Evolutionary conservation across 2,888 invertebrate genomes (phyloP).

Genomic region (Cheilosia soror): DNA sequence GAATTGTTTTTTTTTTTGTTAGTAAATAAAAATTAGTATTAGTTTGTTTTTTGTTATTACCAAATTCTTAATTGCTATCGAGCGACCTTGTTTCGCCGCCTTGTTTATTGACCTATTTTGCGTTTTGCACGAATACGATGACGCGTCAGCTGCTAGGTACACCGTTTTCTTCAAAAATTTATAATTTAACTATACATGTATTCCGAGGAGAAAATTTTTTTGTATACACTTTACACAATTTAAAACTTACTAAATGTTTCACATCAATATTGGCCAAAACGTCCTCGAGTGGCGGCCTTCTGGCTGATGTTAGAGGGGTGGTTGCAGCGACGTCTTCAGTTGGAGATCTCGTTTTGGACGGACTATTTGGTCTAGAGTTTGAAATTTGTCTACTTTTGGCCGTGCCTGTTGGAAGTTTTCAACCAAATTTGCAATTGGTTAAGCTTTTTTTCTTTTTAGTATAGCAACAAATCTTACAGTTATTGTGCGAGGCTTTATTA

Average conservation of each 20-base stretch:
- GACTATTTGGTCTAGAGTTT: constrained; percentile 21
- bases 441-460: neutral
- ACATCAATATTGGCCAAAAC: constrained; percentile 87
- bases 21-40: neutral
- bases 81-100: constrained; percentile 51
- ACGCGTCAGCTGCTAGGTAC: constrained; percentile 64
- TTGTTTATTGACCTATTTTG: constrained; percentile 60
- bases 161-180: constrained; percentile 66
- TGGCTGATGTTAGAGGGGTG: neutral
- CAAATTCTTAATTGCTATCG: constrained; percentile 76
- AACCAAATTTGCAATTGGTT: neutral
- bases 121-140: constrained; percentile 48
- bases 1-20: neutral
- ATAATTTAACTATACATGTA: constrained; percentile 4
- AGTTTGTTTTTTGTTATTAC: constrained; percentile 63
- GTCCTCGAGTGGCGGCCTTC: constrained; percentile 80
- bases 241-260: constrained; percentile 86
- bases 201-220: neutral
- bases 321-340: neutral
- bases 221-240: neutral
- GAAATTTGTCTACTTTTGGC: constrained; percentile 11
- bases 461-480: constrained; percentile 34
- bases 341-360: constrained; percentile 5
- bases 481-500: constrained; percentile 4
- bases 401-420: constrained; percentile 16